A percentile compares a stretch with the other conserved stretches of the same genome.
These are phyloP conservation scores for Parauchenoglanis ngamensis DNA, from an alignment of 2,797 vertebrate genomes.

Conservation along the genomic window DNA sequence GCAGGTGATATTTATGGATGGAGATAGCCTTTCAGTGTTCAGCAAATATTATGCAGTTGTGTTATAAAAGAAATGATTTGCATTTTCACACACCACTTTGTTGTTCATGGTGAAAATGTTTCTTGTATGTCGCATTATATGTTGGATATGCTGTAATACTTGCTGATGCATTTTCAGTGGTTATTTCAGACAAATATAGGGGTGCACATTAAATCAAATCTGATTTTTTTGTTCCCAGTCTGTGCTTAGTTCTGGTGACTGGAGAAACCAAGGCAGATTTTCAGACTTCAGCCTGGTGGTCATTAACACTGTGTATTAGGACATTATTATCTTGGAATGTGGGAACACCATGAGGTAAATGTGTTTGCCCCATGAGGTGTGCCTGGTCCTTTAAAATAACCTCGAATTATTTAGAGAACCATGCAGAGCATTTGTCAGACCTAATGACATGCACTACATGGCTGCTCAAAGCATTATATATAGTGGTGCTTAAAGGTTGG, in stretches of 20 bases:
- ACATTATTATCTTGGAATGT: neutral
- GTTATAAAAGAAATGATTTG: neutral
- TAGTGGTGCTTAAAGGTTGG: too few species aligned
- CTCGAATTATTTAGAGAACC: neutral
- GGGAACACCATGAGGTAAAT: neutral
- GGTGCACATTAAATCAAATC: neutral
- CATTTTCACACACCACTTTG: neutral
- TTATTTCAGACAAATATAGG: neutral
- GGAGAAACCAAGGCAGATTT: neutral
- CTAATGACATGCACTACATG: neutral
- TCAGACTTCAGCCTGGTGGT: neutral
- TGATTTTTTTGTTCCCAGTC: neutral
- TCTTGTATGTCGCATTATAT: constrained; percentile 1
- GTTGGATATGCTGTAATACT: neutral
- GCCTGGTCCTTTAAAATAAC: neutral
- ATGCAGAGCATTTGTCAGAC: neutral
- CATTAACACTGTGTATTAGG: neutral
- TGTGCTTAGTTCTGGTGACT: neutral
- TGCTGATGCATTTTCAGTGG: neutral
- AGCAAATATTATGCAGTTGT: neutral
- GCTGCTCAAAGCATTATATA: neutral
- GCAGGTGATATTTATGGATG: neutral
- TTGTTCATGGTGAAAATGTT: neutral
- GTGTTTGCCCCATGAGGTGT: neutral
- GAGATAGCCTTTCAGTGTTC: neutral